Percentiles rank a stretch among this genome's conserved stretches.
phyloP scores from a whole-genome alignment of 2,797 vertebrate species.

The Protonibea diacanthus region DNA sequence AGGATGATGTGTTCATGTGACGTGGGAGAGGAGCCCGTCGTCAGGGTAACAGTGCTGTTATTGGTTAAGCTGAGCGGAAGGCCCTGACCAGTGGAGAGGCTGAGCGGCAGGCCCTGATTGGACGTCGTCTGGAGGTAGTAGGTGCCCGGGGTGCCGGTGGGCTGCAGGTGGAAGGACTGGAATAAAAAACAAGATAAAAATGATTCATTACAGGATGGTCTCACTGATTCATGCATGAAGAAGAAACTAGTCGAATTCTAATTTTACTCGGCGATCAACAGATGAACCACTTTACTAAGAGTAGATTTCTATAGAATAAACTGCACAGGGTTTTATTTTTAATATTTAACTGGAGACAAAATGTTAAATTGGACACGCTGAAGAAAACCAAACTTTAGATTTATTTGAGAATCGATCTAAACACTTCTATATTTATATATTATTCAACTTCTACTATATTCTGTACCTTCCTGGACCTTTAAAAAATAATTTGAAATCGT shows the following conservation, averaged over 20 bases:
- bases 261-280: too few species aligned
- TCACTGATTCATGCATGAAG: neutral
- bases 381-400: too few species aligned
- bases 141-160: slow-evolving; percentile 95
- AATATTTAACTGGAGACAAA: too few species aligned
- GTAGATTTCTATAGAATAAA: too few species aligned
- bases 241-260: too few species aligned
- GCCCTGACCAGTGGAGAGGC: slow-evolving; percentile 90
- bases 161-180: slow-evolving; percentile 98
- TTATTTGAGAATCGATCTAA: too few species aligned
- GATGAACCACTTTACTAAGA: too few species aligned
- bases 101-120: slow-evolving; percentile 92
- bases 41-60: slow-evolving; percentile 92
- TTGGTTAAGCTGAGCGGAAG: slow-evolving; percentile 91
- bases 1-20: slow-evolving; percentile 99
- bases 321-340: too few species aligned
- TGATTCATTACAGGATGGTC: neutral
- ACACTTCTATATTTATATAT: too few species aligned
- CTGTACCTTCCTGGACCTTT: too few species aligned
- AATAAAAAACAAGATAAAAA: neutral
- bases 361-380: too few species aligned
- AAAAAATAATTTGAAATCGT: neutral
- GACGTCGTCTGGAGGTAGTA: slow-evolving; percentile 95
- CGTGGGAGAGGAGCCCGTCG: slow-evolving; percentile 90
- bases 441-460: too few species aligned